phyloP scores from a whole-genome alignment of 2,797 vertebrate genomes.

The Hozukius guyotensis region DNA sequence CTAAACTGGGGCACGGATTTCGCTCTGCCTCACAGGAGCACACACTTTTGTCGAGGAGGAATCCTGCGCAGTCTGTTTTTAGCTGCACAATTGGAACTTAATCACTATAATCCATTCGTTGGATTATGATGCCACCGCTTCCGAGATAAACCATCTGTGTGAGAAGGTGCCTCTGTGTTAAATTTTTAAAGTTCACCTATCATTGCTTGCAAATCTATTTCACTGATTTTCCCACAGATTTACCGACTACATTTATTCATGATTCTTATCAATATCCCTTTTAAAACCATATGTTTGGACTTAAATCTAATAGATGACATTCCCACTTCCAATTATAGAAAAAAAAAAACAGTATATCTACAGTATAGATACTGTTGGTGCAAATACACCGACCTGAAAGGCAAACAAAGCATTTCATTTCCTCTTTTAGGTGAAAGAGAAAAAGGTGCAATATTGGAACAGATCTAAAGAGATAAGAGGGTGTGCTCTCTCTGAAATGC shows the following conservation, averaged over 20 bases:
- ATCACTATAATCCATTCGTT: constrained; percentile 74
- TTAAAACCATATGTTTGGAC: constrained; percentile 14
- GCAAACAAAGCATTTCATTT: constrained; percentile 60
- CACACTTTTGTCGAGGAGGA: constrained; percentile 68
- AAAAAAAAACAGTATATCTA: constrained; percentile 11
- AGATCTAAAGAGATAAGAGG: constrained; percentile 55
- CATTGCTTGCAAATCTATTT: constrained; percentile 2
- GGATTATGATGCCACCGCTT: constrained; percentile 64
- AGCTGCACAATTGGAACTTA: constrained; percentile 74
- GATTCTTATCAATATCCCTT: constrained; percentile 22
- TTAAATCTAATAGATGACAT: constrained; percentile 8
- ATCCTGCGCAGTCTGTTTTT: constrained; percentile 68
- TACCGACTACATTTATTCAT: not conserved
- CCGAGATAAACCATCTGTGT: constrained; percentile 64
- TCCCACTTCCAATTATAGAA: constrained; percentile 14
- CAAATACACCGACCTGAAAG: constrained; percentile 48
- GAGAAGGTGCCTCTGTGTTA: constrained; percentile 52
- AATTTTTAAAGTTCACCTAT: constrained; percentile 58
- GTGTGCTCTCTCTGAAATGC: constrained; percentile 64
- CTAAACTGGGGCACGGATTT: constrained; percentile 61
- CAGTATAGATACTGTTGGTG: constrained; percentile 8
- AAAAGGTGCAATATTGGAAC: constrained; percentile 55
- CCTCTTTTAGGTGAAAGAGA: constrained; percentile 51
- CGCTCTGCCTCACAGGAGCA: constrained; percentile 55
- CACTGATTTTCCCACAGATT: constrained; percentile 6